Percentiles rank a stretch among this genome's conserved stretches.
Evolutionary conservation across 1,140 invertebrate species (phyloP).

Genomic region (Hyles vespertilio): DNA sequence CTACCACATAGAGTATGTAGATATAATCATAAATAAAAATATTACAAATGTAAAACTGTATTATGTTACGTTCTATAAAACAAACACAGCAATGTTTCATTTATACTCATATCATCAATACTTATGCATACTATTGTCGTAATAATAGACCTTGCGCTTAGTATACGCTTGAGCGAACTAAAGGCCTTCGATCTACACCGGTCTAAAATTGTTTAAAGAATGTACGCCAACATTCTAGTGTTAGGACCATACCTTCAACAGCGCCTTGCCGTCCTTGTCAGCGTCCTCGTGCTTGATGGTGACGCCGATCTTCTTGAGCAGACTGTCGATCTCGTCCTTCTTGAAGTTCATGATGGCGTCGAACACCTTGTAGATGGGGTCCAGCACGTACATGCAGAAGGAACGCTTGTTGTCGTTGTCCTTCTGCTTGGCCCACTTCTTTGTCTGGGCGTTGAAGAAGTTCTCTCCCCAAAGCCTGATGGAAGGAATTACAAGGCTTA

Average conservation of each 20-base stretch:
- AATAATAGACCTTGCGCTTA: too few species aligned
- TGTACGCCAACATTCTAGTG: neutral
- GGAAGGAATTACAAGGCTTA: neutral
- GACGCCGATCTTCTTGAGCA: conserved; percentile 94
- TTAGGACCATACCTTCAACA: conserved; percentile 82
- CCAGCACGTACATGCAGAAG: conserved; percentile 98
- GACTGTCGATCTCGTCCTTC: conserved; percentile 93
- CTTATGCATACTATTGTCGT: too few species aligned
- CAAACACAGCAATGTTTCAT: too few species aligned
- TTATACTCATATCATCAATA: too few species aligned
- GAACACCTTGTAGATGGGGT: conserved; percentile 99
- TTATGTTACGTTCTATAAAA: too few species aligned
- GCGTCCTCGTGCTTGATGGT: conserved; percentile 95
- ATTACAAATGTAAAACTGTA: too few species aligned
- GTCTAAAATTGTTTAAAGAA: too few species aligned
- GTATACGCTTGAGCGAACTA: too few species aligned
- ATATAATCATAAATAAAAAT: too few species aligned
- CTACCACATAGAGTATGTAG: too few species aligned
- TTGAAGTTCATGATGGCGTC: conserved; percentile 98
- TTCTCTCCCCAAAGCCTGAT: conserved; percentile 95
- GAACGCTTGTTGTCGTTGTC: conserved; percentile 94
- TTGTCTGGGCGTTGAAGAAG: conserved; percentile 97
- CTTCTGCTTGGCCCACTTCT: conserved; percentile 98
- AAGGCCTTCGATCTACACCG: too few species aligned
- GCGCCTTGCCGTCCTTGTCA: conserved; percentile 95